Conservation (phyloP, 2,113 vertebrate species). For the Cettia cetti region DNA sequence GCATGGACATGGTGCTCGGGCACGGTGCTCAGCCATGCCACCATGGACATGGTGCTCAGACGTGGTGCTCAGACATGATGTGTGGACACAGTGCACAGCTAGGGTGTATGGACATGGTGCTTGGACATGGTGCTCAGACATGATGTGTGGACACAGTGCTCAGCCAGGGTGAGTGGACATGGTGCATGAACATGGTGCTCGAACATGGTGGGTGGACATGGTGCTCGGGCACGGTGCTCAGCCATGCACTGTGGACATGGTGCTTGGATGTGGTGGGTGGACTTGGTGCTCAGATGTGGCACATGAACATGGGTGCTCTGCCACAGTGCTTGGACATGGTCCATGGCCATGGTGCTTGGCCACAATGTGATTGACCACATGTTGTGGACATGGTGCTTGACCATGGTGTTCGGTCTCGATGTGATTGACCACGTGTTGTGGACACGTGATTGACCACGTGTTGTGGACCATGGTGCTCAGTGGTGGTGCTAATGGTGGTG, state of each 20-base stretch:
- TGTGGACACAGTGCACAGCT: background rate
- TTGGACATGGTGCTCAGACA: background rate
- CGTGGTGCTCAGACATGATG: background rate
- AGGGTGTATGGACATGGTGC: background rate
- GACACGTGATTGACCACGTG: background rate
- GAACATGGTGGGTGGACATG: background rate
- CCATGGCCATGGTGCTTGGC: fast-evolving
- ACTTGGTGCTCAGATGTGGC: background rate
- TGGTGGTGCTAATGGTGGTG: background rate
- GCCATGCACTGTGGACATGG: background rate
- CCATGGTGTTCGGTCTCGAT: background rate
- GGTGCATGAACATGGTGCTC: background rate
- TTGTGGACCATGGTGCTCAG: background rate
- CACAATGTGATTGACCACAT: background rate
- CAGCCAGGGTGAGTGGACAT: background rate
- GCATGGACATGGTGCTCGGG: background rate
- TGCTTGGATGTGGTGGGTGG: fast-evolving
- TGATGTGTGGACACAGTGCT: fast-evolving
- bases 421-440: background rate
- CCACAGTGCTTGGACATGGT: background rate
- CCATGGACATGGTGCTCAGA: background rate
- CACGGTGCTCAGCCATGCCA: background rate
- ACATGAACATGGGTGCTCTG: background rate
- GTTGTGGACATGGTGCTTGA: background rate
- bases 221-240: background rate